phyloP scores from a whole-genome alignment of 2,888 invertebrate species.

The Phaonia tiefii region DNA sequence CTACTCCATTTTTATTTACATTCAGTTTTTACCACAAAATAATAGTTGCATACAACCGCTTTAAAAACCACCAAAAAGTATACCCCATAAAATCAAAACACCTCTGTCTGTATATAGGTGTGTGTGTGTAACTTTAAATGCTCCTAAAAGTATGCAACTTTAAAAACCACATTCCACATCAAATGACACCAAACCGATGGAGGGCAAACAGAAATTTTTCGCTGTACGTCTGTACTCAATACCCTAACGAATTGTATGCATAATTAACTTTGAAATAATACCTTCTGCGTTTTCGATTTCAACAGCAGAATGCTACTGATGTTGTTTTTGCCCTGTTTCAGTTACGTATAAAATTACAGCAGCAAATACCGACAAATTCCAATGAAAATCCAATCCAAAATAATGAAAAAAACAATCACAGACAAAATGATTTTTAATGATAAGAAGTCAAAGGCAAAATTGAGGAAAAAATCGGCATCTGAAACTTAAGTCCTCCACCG shows the following conservation, averaged over 20 bases:
- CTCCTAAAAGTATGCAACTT: constrained; percentile 26
- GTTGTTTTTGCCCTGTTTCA: background rate
- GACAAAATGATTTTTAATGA: constrained; percentile 49
- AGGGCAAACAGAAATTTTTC: no score
- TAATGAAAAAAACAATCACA: constrained; percentile 25
- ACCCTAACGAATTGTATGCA: constrained; percentile 41
- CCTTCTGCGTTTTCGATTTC: constrained; percentile 20
- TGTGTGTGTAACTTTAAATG: background rate
- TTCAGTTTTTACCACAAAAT: no score
- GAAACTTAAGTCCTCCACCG: background rate
- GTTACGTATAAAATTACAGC: background rate
- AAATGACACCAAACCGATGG: background rate
- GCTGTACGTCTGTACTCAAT: constrained; percentile 29
- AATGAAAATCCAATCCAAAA: background rate
- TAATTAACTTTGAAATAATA: constrained; percentile 43
- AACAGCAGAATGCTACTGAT: no score
- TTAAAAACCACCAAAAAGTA: no score
- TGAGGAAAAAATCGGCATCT: background rate
- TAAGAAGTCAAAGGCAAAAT: constrained; percentile 27
- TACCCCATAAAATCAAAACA: no score
- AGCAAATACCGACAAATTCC: constrained; percentile 15
- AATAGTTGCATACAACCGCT: no score
- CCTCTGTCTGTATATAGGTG: no score
- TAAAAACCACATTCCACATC: constrained; percentile 11
- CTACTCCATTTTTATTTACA: no score